phyloP scores from a whole-genome alignment of 2,113 vertebrate genomes.

The Lethenteron camtschaticum region DNA sequence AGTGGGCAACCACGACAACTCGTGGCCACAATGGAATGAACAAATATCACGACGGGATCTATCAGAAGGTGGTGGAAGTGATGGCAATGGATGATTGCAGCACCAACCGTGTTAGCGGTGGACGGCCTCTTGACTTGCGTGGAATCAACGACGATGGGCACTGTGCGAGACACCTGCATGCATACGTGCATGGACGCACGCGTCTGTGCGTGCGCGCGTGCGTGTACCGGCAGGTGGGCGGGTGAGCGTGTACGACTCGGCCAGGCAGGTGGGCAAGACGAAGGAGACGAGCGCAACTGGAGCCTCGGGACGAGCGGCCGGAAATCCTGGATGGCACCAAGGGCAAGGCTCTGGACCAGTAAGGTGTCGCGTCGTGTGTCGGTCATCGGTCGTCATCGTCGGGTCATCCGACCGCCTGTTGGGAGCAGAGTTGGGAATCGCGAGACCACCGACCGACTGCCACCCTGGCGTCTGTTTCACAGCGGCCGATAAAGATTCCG shows the following conservation, averaged over 20 bases:
- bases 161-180: neutral
- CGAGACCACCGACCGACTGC: neutral
- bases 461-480: neutral
- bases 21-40: too few relatives aligned
- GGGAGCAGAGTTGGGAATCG: too few relatives aligned
- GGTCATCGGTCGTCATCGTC: neutral
- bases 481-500: neutral
- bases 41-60: too few relatives aligned
- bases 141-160: neutral
- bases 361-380: slow-evolving; percentile 12
- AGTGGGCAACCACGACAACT: too few relatives aligned
- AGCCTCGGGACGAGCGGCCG: slow-evolving; percentile 50
- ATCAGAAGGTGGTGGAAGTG: neutral
- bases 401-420: neutral
- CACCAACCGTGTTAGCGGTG: neutral
- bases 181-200: neutral
- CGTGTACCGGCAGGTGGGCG: slow-evolving; percentile 42
- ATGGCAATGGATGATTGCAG: neutral
- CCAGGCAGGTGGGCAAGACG: slow-evolving; percentile 70
- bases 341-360: slow-evolving; percentile 69
- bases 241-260: slow-evolving; percentile 85
- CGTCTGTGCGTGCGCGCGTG: neutral
- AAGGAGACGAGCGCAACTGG: slow-evolving; percentile 97
- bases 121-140: neutral
- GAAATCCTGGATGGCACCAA: slow-evolving; percentile 87